These are phyloP conservation scores for Amaurobius ferox DNA, from an alignment of 2,888 invertebrate species.

Conservation along the genomic window DNA sequence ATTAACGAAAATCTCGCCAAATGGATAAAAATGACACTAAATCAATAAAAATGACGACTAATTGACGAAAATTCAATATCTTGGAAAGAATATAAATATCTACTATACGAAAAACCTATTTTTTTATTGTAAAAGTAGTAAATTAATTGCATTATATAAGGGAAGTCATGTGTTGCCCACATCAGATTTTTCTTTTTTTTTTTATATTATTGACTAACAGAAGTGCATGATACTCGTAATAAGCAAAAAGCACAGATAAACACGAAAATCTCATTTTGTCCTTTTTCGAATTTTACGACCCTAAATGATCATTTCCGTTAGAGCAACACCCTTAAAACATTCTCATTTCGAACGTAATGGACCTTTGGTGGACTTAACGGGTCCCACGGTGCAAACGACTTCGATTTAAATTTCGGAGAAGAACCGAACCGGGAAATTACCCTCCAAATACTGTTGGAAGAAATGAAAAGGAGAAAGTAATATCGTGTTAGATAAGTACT, in stretches of 20 bases:
- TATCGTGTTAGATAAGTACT: slow-evolving; percentile 9
- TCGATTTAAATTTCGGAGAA: slow-evolving; percentile 58
- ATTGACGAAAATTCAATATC: no score
- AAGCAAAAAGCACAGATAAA: not conserved
- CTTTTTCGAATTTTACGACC: not conserved
- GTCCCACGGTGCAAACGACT: slow-evolving; percentile 35
- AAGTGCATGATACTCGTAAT: no score
- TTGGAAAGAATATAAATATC: no score
- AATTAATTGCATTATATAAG: no score
- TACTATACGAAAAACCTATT: no score
- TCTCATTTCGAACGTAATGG: slow-evolving; percentile 11
- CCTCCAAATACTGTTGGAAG: not conserved
- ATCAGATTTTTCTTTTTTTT: no score
- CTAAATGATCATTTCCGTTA: not conserved
- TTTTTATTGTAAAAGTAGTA: no score
- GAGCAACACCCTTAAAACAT: not conserved
- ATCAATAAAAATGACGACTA: no score
- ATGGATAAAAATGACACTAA: no score
- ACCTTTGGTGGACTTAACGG: not conserved
- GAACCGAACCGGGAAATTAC: slow-evolving; percentile 1
- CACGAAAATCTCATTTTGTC: slow-evolving; percentile 6
- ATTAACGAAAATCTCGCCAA: no score
- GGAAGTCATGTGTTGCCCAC: no score
- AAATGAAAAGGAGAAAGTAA: slow-evolving; percentile 5
- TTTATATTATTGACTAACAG: no score